These are phyloP conservation scores for Lepidurus apus DNA, from an alignment of 1,140 invertebrate genomes.

Conservation along the genomic window DNA sequence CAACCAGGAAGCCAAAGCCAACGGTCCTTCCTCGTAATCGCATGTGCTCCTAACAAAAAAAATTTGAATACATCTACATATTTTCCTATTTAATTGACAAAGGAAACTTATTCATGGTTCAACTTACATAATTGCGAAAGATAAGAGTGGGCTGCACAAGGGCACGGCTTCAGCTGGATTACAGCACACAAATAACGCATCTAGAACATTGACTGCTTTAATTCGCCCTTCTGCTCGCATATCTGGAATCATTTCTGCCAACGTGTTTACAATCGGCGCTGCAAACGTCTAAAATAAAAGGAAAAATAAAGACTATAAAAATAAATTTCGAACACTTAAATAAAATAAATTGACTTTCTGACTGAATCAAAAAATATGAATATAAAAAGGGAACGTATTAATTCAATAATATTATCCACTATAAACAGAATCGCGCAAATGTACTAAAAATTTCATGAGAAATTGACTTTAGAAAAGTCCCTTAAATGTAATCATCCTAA, in stretches of 20 bases:
- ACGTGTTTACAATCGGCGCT: constrained; percentile 55
- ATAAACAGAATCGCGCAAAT: too few relatives aligned
- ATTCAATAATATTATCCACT: too few relatives aligned
- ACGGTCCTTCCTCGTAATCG: constrained; percentile 60
- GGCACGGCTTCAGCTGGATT: constrained; percentile 57
- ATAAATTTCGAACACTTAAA: too few relatives aligned
- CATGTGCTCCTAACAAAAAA: constrained; percentile 51
- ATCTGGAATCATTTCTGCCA: constrained; percentile 67
- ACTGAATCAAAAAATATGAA: too few relatives aligned
- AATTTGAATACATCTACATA: background rate
- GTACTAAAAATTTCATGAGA: too few relatives aligned
- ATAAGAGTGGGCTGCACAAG: constrained; percentile 59
- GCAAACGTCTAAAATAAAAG: constrained; percentile 27
- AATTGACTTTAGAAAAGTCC: too few relatives aligned
- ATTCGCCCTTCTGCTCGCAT: constrained; percentile 71
- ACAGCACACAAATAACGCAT: constrained; percentile 58
- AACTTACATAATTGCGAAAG: constrained; percentile 59
- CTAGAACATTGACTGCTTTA: constrained; percentile 64
- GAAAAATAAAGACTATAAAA: background rate
- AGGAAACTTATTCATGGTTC: background rate
- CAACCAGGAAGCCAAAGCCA: constrained; percentile 68
- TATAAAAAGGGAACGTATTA: too few relatives aligned
- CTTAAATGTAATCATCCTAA: too few relatives aligned
- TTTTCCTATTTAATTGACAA: background rate
- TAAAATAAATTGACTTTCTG: too few relatives aligned